Conservation (phyloP, 2,888 invertebrate species). For the Drosophila nigritarsus region DNA sequence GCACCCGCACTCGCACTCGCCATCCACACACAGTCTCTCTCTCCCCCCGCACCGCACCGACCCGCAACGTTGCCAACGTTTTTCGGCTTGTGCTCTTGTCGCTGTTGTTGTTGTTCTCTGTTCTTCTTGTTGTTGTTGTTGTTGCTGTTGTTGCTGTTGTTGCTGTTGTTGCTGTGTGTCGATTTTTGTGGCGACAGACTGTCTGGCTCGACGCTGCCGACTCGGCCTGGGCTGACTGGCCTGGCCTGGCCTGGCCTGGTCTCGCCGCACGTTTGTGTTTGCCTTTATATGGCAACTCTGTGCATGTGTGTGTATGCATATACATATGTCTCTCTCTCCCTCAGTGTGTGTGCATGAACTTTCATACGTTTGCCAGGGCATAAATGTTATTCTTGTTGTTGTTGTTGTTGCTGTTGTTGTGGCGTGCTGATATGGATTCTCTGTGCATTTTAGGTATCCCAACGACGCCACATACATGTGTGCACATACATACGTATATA, state of each 20-base stretch:
- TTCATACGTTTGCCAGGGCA: constrained; percentile 66
- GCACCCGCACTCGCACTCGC: background rate
- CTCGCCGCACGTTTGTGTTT: constrained; percentile 50
- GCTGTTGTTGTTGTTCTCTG: constrained; percentile 11
- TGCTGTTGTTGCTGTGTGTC: constrained; percentile 53
- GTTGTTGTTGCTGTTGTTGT: constrained; percentile 51
- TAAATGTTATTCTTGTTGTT: constrained; percentile 45
- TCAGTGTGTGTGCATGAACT: constrained; percentile 51
- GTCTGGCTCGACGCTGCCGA: constrained; percentile 59
- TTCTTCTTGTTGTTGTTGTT: constrained; percentile 17
- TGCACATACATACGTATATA: constrained; percentile 14
- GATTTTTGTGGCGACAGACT: constrained; percentile 70
- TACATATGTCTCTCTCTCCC: background rate
- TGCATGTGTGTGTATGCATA: constrained; percentile 32
- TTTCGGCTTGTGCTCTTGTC: constrained; percentile 52
- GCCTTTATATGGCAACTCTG: constrained; percentile 63
- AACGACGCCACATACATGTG: constrained; percentile 38
- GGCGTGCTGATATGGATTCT: constrained; percentile 74
- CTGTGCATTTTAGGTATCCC: constrained; percentile 45
- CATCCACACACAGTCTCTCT: background rate
- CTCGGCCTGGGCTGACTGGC: constrained; percentile 52
- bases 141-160: constrained; percentile 28
- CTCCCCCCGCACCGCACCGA: background rate
- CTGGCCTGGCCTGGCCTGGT: constrained; percentile 56
- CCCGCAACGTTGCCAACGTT: constrained; percentile 49